Evolutionary conservation across 2,113 vertebrate genomes (phyloP).

Genomic region (Plecturocebus donacophilus): DNA sequence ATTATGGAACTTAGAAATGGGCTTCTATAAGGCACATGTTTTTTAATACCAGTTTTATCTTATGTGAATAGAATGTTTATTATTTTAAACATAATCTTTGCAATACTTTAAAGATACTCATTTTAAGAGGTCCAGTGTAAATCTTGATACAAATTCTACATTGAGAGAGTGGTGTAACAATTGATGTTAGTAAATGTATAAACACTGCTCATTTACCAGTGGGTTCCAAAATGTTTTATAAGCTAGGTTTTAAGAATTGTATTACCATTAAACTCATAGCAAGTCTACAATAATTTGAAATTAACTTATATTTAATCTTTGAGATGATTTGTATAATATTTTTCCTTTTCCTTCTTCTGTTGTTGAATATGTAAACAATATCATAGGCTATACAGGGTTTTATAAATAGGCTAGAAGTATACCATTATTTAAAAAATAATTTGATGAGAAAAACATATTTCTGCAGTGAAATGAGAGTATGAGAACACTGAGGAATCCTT

Average conservation of each 20-base stretch:
- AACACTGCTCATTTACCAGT: not conserved
- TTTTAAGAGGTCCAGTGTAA: not conserved
- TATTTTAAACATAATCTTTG: not conserved
- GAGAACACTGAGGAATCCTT: not conserved
- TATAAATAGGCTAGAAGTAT: not conserved
- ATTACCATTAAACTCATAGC: not conserved
- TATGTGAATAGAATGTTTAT: not conserved
- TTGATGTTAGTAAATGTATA: not conserved
- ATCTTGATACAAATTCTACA: not conserved
- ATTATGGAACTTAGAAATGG: not conserved
- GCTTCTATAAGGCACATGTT: not conserved
- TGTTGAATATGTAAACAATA: not conserved
- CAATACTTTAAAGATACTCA: not conserved
- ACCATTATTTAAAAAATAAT: not conserved
- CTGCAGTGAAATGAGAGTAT: not conserved
- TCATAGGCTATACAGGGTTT: not conserved
- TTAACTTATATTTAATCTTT: not conserved
- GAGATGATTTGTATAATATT: not conserved
- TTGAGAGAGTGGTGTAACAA: not conserved
- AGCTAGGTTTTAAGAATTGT: not conserved
- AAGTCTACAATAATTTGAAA: not conserved
- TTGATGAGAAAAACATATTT: not conserved
- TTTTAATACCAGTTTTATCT: not conserved
- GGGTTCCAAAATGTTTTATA: not conserved
- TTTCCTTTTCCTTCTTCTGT: not conserved